phyloP scores from a whole-genome alignment of 2,113 vertebrate species.

The Gorsachius goisagi region DNA sequence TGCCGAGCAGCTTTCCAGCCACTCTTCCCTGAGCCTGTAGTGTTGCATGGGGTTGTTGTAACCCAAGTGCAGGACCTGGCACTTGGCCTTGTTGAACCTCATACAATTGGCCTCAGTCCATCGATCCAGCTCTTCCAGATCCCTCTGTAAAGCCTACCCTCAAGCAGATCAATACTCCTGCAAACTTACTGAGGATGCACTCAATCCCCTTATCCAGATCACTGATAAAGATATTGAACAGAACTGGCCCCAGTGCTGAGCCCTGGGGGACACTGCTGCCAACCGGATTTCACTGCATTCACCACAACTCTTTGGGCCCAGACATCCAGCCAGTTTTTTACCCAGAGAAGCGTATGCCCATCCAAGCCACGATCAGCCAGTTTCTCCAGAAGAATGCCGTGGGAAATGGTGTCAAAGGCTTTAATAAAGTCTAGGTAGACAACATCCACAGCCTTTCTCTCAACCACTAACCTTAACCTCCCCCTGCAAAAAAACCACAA shows the following conservation, averaged over 20 bases:
- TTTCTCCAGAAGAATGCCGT: background rate
- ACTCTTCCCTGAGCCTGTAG: background rate
- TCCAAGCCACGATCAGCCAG: background rate
- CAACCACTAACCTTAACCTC: background rate
- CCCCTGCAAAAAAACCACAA: background rate
- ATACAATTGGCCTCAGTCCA: background rate
- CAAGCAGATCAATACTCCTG: background rate
- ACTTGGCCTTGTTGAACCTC: background rate
- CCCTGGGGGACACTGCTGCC: background rate
- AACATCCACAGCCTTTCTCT: background rate
- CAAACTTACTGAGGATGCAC: background rate
- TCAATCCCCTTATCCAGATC: background rate
- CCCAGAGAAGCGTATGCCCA: background rate
- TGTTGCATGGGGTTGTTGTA: background rate
- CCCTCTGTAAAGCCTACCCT: background rate
- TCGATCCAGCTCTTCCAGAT: background rate
- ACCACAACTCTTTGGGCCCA: background rate
- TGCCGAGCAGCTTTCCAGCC: background rate
- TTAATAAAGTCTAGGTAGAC: background rate
- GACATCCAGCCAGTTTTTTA: background rate
- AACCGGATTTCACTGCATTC: background rate
- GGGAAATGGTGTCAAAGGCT: background rate
- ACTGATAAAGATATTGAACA: background rate
- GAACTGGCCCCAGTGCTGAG: background rate
- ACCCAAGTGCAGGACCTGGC: background rate